Percentiles rank a stretch among this genome's conserved stretches.
These are phyloP conservation scores for Oscheius onirici DNA, from an alignment of 2,888 invertebrate species.

Conservation along the genomic window DNA sequence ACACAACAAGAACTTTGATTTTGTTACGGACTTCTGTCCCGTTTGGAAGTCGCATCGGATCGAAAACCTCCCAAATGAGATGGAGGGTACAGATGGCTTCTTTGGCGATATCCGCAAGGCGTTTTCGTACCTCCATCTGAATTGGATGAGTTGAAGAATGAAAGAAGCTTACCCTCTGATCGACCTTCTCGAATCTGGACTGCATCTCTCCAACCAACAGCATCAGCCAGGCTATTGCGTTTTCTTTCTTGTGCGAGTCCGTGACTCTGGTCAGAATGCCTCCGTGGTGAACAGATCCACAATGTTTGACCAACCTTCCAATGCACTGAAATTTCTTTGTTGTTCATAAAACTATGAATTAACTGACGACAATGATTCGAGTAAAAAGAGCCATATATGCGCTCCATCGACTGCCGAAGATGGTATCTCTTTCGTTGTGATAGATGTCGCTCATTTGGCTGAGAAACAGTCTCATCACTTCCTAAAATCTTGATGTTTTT, in stretches of 20 bases:
- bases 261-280: no score
- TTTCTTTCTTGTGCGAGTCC: no score
- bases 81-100: slow-evolving; percentile 1
- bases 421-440: not conserved
- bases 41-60: not conserved
- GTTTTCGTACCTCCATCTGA: not conserved
- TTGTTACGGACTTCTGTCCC: not conserved
- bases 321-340: not conserved
- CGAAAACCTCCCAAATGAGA: not conserved
- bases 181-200: no score
- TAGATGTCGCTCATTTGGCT: not conserved
- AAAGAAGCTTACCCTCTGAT: no score
- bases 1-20: not conserved
- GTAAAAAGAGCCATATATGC: not conserved
- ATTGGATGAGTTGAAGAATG: no score
- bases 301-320: not conserved
- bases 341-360: not conserved
- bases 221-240: no score
- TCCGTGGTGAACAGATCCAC: not conserved
- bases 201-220: no score
- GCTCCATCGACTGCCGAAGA: not conserved
- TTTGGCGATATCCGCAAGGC: not conserved
- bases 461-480: not conserved
- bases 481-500: not conserved
- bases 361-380: not conserved